Evolutionary conservation across 2,113 vertebrate species (phyloP).

Genomic region (Pao palembangensis): DNA sequence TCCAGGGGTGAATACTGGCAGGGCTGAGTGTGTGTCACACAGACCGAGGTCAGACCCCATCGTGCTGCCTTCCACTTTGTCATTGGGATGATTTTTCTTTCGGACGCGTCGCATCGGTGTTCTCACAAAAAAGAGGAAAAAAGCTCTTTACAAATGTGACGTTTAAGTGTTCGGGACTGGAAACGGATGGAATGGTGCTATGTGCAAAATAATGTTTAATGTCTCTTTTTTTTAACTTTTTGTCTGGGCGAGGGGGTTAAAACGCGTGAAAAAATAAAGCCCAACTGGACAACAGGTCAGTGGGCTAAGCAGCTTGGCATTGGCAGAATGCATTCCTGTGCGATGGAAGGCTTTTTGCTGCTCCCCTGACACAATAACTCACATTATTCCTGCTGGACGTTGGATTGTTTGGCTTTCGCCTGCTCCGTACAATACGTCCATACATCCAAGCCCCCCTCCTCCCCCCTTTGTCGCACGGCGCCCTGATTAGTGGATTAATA

Average conservation of each 20-base stretch:
- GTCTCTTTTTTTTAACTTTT: constrained; percentile 7
- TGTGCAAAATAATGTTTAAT: constrained; percentile 28
- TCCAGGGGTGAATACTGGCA: no score
- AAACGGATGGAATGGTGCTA: constrained; percentile 67
- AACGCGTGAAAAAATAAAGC: constrained; percentile 22
- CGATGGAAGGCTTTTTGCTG: constrained; percentile 36
- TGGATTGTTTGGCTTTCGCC: constrained; percentile 35
- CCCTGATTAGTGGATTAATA: constrained; percentile 30
- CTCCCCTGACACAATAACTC: constrained; percentile 29
- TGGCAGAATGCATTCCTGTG: constrained; percentile 40
- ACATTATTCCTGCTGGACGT: constrained; percentile 32
- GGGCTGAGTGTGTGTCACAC: no score
- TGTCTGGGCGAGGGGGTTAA: constrained; percentile 1
- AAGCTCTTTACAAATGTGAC: constrained; percentile 36
- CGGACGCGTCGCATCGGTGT: constrained; percentile 2
- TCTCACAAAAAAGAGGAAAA: background rate
- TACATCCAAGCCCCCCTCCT: constrained; percentile 10
- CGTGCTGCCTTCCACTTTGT: no score
- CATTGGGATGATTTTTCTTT: background rate
- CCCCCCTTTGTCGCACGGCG: background rate
- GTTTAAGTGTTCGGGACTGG: constrained; percentile 31
- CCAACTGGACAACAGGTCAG: constrained; percentile 29
- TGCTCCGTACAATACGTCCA: constrained; percentile 36
- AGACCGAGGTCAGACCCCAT: no score
- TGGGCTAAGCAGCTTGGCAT: constrained; percentile 49